Evolutionary conservation across 2,797 vertebrate species (phyloP), one percentile per base, ranked within the genome.

Genomic region (Sebastes oblongus): DNA sequence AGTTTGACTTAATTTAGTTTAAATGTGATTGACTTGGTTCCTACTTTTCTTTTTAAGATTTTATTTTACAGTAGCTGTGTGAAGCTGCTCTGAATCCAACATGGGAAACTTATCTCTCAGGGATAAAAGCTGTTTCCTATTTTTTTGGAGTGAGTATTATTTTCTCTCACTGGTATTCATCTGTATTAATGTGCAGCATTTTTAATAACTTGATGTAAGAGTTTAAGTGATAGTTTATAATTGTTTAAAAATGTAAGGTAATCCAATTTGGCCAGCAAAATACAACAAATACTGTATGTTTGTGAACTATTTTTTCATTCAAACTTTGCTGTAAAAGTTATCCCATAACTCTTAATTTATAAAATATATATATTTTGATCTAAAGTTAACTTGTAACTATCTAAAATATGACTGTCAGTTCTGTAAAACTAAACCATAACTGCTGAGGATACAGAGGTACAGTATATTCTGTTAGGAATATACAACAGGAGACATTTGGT

Each of bases 91-190:
- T 59, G 5, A 30, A 64, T 16, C 32, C 22, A 72, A 22, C 29
- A 89, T 91, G 85, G 67, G 8, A 2, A 65, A 6, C 3, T 42
- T 64, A 0, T 30, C 20, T 14, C 3, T 78, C 5, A 24, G 56
- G 64, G 58, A 18, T 20, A 22, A 54, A 70, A 5, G 80, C 18
- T 62, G 5, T 32, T 3, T 88, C 58, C 34, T 86, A 0, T 7
- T 86, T 7, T 66, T 18, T 42, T 86, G 13, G 16, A 88, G 93
- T 94, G 75, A 93, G 93, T 91, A 3, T 46, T 6, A 1, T 22
- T 58, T 66, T 32, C 1, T 14, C 6, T 81, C 12, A 16, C 0
- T 22, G 4, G 2, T 66, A 1, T 81, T 52, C 8, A 56, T 29
- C 18, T 62, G 62, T 54, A 14, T 27, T 27, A 27, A 27, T 30